These are phyloP conservation scores for Austrofundulus limnaeus DNA, from an alignment of 2,113 vertebrate species.

Conservation along the genomic window DNA sequence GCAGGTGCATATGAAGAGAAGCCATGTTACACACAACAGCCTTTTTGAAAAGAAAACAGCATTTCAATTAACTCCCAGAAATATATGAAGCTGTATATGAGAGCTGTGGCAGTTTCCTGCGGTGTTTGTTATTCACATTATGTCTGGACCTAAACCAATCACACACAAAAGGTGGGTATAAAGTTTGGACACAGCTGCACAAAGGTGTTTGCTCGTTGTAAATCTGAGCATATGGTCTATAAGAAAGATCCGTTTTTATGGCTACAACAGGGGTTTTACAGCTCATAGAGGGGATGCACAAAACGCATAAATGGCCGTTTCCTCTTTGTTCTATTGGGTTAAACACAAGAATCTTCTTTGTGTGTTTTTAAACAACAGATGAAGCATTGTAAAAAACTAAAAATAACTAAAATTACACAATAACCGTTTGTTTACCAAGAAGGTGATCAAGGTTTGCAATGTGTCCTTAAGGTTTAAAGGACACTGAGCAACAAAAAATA, in stretches of 20 bases:
- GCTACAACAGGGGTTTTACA: slow-evolving; percentile 19
- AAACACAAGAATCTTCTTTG: too few relatives aligned
- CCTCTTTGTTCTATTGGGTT: too few relatives aligned
- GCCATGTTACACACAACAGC: slow-evolving; percentile 24
- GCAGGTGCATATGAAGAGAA: slow-evolving; percentile 35
- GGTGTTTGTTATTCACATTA: not conserved
- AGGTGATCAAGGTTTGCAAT: too few relatives aligned
- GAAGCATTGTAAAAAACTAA: too few relatives aligned
- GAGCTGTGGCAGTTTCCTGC: slow-evolving; percentile 37
- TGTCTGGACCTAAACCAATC: not conserved
- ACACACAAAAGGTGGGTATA: slow-evolving; percentile 11
- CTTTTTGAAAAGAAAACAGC: slow-evolving; percentile 17
- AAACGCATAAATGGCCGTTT: slow-evolving; percentile 22
- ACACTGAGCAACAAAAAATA: too few relatives aligned
- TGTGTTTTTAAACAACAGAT: too few relatives aligned
- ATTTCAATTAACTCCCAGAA: not conserved
- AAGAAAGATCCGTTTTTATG: slow-evolving; percentile 33
- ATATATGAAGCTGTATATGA: not conserved
- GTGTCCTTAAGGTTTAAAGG: too few relatives aligned
- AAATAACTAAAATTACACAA: too few relatives aligned
- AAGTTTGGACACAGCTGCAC: slow-evolving; percentile 45
- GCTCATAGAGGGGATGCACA: slow-evolving; percentile 9
- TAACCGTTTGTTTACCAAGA: too few relatives aligned
- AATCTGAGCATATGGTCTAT: slow-evolving; percentile 8
- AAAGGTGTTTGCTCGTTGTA: slow-evolving; percentile 23